Conservation (phyloP, 92 coral and sea anemone species). For the Micromussa lordhowensis region DNA sequence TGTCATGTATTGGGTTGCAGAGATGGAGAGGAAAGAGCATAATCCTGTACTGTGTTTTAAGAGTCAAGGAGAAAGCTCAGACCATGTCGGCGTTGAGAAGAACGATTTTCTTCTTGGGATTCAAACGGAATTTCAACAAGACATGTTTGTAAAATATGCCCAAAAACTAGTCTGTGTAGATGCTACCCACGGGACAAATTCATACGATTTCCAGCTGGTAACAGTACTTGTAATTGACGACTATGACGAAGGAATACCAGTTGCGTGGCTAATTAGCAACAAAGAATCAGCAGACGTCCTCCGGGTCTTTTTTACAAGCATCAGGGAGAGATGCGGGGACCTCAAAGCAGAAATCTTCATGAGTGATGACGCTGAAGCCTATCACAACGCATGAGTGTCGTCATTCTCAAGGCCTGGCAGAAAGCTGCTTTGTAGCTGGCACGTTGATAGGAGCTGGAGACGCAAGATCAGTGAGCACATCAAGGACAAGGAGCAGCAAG, state of each 20-base stretch:
- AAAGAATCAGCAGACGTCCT: constrained; percentile 23
- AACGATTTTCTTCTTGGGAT: constrained; percentile 20
- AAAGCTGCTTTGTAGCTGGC: constrained; percentile 52
- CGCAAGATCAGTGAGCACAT: constrained; percentile 20
- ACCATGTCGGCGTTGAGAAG: background rate
- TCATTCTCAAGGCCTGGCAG: constrained; percentile 17
- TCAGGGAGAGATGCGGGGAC: constrained; percentile 32
- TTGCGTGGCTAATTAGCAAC: constrained; percentile 30
- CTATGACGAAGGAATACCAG: constrained; percentile 20
- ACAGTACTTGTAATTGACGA: constrained; percentile 15
- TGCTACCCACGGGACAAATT: constrained; percentile 25
- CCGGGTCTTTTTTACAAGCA: constrained; percentile 29
- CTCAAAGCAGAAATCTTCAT: constrained; percentile 20
- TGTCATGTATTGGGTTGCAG: too few relatives aligned
- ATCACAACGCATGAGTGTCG: constrained; percentile 47
- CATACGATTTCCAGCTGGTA: constrained; percentile 27
- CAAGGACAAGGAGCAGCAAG: constrained; percentile 30
- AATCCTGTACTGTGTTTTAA: constrained; percentile 35
- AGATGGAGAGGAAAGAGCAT: too few relatives aligned
- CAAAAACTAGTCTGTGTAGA: constrained; percentile 14
- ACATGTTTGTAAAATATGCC: constrained; percentile 25
- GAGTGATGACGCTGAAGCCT: constrained; percentile 44
- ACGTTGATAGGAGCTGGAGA: constrained; percentile 45
- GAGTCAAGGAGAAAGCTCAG: constrained; percentile 14
- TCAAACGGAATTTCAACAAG: constrained; percentile 38